Evolutionary conservation across 2,888 invertebrate genomes (phyloP), one percentile per base, ranked within the genome.

Genomic region (Scaeva pyrastri): DNA sequence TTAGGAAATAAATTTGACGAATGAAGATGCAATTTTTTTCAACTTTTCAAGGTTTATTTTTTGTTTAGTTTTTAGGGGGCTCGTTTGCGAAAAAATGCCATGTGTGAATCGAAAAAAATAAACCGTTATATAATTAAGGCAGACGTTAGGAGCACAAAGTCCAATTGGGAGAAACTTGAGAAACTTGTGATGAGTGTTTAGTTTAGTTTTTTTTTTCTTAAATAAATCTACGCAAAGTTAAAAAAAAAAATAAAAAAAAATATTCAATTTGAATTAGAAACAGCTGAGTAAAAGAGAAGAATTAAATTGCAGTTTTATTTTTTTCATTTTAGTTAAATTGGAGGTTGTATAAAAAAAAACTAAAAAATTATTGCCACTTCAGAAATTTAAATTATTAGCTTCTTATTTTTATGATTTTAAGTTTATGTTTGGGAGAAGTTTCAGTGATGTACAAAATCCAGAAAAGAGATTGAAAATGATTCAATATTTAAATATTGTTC

Each of bases 1-100:
- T 14, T 39, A 26, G 14, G 23, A 52, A 52, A 52, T 39, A 50
- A 77, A 77, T 58, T 76, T 66, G 58, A 19, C 19, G 36, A 16
- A 58, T 73, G 50, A 68, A 60, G 58, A 39, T 58, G 8, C 62
- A 62, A 1, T 23, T 23, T 62, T 62, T 4, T 39, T 21, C 8
- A 14, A 39, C 1, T 60, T 66, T 31, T 11, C 36, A 36, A 36
- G 3, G 21, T 52, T 6, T 2, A n/a, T 14, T 52, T 23, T 2
- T 21, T 52, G 21, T 50, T 50, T 23, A 23, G 12, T 23, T 56
- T 11, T n/a, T 1, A 39, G 58, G 58, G 58, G 58, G 58, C 58
- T 58, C 39, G 58, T 58, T 58, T 58, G 12, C 21, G 19, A 14
- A 58, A 58, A 58, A 12, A 39, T 36, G 21, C 12, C 36, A 56